Base-by-base conservation (phyloP, 1,140 invertebrate genomes). In the Pseudomyrmex dendroicus region DNA sequence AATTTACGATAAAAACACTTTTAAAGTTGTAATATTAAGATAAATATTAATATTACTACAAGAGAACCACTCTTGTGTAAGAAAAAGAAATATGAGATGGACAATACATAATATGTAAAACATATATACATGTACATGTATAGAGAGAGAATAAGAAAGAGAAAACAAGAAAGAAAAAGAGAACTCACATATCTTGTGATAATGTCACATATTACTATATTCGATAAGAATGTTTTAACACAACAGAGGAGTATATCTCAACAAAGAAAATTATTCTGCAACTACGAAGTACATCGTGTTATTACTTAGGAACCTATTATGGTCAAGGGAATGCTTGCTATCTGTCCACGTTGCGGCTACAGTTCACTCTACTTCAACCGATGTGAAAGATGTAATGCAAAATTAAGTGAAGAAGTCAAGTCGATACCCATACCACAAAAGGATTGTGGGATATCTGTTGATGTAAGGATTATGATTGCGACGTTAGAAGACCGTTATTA, bases 271-370 rank as follows among this genome's bases (percentile, higher is more conserved):
- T 44, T 70, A 57, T 80, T 20, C n/a, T 48, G 59, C 15, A 72
- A 72, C 66, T 80, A 70, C 76, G 76, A 80, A 70, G 76, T 80
- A 59, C 72, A 72, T n/a, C 66, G 12, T 80, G 54, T 80, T 72
- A 80, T 80, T 80, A 12, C 85, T 66, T 87, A 94, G 92, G 90
- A 91, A 68, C 95, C 96, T 15, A 96, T 96, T 84, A 95, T 95
- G 76, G 95, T 97, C 20, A 95, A 96, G 20, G 97, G 97, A 56
- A 96, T 95, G 92, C 92, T 96, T 66, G 97, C 97, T 20, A 94
- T 97, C 1, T 97, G 97, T 92, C 95, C 95, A 70, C 94, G 95
- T 78, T 97, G 97, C 89, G 97, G 97, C 22, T 96, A 96, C 86
- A 95, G 96, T 62, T 96, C 96, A 15, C 94, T 95, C 86, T 96